phyloP scores from a whole-genome alignment of 2,888 invertebrate genomes.

The Sympetrum striolatum region DNA sequence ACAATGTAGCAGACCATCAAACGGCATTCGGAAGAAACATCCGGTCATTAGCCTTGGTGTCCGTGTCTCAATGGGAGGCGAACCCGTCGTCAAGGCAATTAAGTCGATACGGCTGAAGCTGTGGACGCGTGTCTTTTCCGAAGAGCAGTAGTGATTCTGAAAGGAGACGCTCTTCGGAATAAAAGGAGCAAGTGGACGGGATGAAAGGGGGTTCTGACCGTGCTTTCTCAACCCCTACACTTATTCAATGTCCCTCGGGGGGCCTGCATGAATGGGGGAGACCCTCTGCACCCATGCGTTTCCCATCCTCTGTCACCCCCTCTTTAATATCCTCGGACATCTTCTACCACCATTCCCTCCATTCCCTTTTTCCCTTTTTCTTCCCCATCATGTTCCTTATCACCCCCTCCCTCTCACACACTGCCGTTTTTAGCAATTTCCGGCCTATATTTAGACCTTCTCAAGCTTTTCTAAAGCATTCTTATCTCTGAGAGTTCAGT shows the following conservation, averaged over 20 bases:
- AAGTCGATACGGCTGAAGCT: no score
- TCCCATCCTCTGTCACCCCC: background rate
- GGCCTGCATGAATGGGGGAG: background rate
- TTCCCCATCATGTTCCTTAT: background rate
- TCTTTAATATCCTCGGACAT: background rate
- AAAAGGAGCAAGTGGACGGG: background rate
- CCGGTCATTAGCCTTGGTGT: no score
- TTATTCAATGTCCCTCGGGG: slow-evolving; percentile 34
- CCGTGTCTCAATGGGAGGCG: no score
- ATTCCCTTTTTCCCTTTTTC: background rate
- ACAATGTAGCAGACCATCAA: no score
- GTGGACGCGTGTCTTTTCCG: no score
- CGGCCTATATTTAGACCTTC: background rate
- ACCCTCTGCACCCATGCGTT: background rate
- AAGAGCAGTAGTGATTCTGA: background rate
- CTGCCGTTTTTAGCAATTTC: no score
- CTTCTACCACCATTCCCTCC: background rate
- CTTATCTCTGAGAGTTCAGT: background rate
- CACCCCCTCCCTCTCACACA: background rate
- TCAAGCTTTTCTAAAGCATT: background rate
- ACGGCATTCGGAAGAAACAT: no score
- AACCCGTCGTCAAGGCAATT: no score
- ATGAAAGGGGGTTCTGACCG: background rate
- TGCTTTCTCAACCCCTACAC: slow-evolving; percentile 33
- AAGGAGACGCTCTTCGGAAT: background rate